phyloP scores from a whole-genome alignment of 2,797 vertebrate genomes.

The Melanotaenia nigrans region DNA sequence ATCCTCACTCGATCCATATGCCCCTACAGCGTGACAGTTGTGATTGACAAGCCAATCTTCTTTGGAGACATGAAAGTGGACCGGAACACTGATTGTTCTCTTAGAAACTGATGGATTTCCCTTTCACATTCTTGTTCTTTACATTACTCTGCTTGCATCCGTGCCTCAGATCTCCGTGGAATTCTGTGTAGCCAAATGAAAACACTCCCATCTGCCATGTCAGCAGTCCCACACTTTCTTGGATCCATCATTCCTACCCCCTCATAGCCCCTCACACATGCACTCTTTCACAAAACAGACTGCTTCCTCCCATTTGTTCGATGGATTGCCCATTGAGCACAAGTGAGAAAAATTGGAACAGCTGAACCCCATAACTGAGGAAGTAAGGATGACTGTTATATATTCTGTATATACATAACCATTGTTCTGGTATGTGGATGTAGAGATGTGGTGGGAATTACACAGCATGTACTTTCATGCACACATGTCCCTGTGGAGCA shows the following conservation, averaged over 20 bases:
- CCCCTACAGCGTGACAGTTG: slow-evolving; percentile 28
- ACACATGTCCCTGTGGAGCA: slow-evolving; percentile 35
- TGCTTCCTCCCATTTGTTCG: slow-evolving; percentile 54
- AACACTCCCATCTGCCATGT: slow-evolving; percentile 76
- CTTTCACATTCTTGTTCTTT: slow-evolving; percentile 24
- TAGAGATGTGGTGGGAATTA: slow-evolving; percentile 37
- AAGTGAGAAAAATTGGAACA: slow-evolving; percentile 61
- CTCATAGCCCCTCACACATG: slow-evolving; percentile 47
- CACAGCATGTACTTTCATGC: slow-evolving; percentile 8
- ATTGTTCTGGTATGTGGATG: slow-evolving; percentile 47
- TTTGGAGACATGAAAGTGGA: slow-evolving; percentile 14
- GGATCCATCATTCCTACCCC: slow-evolving; percentile 58
- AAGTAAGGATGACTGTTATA: slow-evolving; percentile 46
- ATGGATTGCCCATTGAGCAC: slow-evolving; percentile 43
- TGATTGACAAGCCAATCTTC: slow-evolving; percentile 60
- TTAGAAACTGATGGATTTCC: slow-evolving; percentile 41
- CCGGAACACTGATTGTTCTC: slow-evolving; percentile 46
- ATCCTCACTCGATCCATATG: slow-evolving; percentile 48
- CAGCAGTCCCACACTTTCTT: slow-evolving; percentile 69
- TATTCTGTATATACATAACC: slow-evolving; percentile 22
- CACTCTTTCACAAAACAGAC: slow-evolving; percentile 22
- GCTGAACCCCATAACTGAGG: slow-evolving; percentile 58
- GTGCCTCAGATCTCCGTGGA: slow-evolving; percentile 55
- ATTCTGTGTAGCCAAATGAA: slow-evolving; percentile 71
- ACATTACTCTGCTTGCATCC: slow-evolving; percentile 52